Conservation (phyloP, 2,797 vertebrate species). For the Salarias fasciatus region DNA sequence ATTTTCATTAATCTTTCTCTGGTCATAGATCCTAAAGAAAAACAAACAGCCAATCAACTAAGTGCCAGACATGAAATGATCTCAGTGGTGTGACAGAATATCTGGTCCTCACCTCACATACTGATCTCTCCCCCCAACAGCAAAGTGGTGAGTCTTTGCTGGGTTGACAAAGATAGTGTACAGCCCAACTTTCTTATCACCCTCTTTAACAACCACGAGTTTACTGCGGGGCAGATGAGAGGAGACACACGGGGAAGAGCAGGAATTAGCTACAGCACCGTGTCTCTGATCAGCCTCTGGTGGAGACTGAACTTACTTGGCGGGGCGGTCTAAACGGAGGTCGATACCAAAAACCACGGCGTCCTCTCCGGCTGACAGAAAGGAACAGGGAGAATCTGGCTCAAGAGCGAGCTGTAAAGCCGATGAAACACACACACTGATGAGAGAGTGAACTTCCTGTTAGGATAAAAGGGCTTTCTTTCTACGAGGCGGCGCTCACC, state of each 20-base stretch:
- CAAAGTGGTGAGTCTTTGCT: constrained; percentile 93
- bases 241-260: constrained; percentile 23
- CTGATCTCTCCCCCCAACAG: constrained; percentile 95
- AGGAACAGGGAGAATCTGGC: constrained; percentile 95
- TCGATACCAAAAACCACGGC: constrained; percentile 97
- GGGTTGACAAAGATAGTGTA: constrained; percentile 98
- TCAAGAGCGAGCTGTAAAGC: constrained; percentile 91
- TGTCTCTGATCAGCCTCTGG: too few relatives aligned
- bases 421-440: constrained; percentile 8
- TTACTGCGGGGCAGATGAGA: constrained; percentile 81
- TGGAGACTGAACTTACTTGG: constrained; percentile 81
- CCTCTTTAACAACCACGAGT: constrained; percentile 94
- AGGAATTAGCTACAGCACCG: not conserved
- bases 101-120: constrained; percentile 88
- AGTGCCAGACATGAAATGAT: too few relatives aligned
- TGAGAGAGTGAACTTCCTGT: not conserved
- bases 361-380: constrained; percentile 96
- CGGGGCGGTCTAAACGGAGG: constrained; percentile 91
- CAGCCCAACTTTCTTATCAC: constrained; percentile 95
- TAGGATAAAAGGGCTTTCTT: too few relatives aligned
- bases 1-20: constrained; percentile 95
- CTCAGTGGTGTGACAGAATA: not conserved
- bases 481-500: constrained; percentile 63
- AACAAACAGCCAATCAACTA: too few relatives aligned
- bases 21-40: constrained; percentile 91